These are phyloP conservation scores for Tachuris rubrigastra DNA, from an alignment of 2,113 vertebrate genomes.

Conservation along the genomic window DNA sequence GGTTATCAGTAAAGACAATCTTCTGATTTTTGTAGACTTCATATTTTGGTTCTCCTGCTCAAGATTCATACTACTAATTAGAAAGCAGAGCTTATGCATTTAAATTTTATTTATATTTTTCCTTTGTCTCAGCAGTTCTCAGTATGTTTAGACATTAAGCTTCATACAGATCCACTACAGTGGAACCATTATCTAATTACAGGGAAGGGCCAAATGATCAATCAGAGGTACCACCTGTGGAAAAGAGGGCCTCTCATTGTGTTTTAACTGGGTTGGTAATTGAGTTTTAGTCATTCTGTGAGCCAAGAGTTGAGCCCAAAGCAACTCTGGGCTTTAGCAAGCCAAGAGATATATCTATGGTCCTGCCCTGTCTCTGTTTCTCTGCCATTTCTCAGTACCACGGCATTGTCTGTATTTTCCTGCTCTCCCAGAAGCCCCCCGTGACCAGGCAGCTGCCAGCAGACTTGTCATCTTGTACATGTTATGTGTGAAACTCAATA, in stretches of 20 bases:
- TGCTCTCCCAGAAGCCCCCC: neutral
- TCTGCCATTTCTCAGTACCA: constrained; percentile 10
- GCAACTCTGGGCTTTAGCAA: neutral
- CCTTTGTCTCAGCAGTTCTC: neutral
- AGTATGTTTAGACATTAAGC: neutral
- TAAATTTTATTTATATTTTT: neutral
- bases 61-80: neutral
- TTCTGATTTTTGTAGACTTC: neutral
- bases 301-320: neutral
- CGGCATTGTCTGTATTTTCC: neutral
- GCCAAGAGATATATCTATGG: neutral
- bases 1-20: neutral
- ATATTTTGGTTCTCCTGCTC: neutral
- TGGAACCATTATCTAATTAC: neutral
- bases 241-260: neutral
- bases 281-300: neutral
- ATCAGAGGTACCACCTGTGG: neutral
- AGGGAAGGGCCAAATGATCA: neutral
- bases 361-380: neutral
- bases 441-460: constrained; percentile 52
- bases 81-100: neutral
- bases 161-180: neutral
- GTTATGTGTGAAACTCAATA: constrained; percentile 64
- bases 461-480: constrained; percentile 45
- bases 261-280: neutral